These are phyloP conservation scores for Lepidochitona cinerea DNA, from an alignment of 2,888 invertebrate species.

Conservation along the genomic window DNA sequence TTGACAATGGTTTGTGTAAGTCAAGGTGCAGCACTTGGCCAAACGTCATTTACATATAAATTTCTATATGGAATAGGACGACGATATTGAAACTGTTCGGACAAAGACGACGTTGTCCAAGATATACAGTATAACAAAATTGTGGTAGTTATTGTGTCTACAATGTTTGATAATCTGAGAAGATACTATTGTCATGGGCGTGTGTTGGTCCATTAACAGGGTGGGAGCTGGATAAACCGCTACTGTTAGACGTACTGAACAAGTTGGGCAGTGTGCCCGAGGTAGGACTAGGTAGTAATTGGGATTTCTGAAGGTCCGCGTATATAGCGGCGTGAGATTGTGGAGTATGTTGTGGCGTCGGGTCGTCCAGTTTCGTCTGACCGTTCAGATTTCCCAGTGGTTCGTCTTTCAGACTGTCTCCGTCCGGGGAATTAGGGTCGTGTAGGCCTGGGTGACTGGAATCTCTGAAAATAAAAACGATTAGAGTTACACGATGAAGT, in stretches of 20 bases:
- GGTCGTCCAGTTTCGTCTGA: constrained; percentile 4
- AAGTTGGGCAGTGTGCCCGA: neutral
- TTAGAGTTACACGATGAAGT: too few species aligned
- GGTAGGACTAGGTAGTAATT: neutral
- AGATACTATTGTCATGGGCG: constrained; percentile 2
- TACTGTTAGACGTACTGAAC: neutral
- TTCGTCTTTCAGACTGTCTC: constrained; percentile 4
- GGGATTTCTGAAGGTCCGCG: constrained; percentile 8
- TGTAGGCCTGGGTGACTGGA: neutral
- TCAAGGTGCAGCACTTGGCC: too few species aligned
- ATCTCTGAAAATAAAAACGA: neutral
- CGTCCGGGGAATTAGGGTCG: constrained; percentile 1
- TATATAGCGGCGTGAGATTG: constrained; percentile 4
- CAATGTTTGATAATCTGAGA: constrained; percentile 1
- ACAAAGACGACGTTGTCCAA: too few species aligned
- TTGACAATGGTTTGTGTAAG: too few species aligned
- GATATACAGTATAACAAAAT: too few species aligned
- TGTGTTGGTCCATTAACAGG: constrained; percentile 2
- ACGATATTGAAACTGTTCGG: too few species aligned
- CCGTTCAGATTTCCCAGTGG: neutral
- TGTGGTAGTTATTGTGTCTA: too few species aligned
- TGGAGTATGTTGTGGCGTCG: neutral
- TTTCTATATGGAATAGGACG: too few species aligned
- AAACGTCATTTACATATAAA: too few species aligned
- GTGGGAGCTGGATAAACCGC: neutral